Evolutionary conservation across 2,888 invertebrate genomes (phyloP).

Genomic region (Torymus texanus): DNA sequence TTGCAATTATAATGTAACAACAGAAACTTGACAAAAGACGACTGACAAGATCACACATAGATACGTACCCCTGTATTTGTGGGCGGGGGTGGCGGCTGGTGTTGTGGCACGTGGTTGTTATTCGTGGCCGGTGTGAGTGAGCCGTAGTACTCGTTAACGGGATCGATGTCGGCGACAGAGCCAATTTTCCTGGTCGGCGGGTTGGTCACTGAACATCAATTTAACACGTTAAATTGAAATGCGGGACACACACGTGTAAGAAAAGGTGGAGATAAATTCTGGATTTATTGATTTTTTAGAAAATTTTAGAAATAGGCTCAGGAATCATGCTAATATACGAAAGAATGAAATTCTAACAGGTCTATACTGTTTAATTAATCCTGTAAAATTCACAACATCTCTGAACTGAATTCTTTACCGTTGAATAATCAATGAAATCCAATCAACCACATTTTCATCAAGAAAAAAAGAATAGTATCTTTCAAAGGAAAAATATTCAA

Average conservation of each 20-base stretch:
- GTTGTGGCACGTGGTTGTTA: slow-evolving; percentile 72
- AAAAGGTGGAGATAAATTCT: neutral
- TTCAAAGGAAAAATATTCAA: neutral
- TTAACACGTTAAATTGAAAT: neutral
- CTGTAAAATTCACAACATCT: too few relatives aligned
- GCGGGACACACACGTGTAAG: slow-evolving; percentile 46
- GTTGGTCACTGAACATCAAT: slow-evolving; percentile 74
- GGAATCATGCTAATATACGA: too few relatives aligned
- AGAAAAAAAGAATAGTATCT: neutral
- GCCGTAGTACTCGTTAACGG: slow-evolving; percentile 91
- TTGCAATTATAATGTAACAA: too few relatives aligned
- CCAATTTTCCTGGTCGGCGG: slow-evolving; percentile 84
- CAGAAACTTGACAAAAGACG: too few relatives aligned
- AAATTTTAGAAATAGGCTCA: too few relatives aligned
- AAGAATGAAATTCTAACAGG: too few relatives aligned
- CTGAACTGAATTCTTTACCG: too few relatives aligned
- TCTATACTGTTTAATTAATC: too few relatives aligned
- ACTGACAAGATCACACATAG: too few relatives aligned
- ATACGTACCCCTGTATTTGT: slow-evolving; percentile 68
- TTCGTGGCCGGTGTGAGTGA: slow-evolving; percentile 77
- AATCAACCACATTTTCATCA: neutral
- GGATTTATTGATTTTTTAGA: too few relatives aligned
- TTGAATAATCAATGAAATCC: too few relatives aligned
- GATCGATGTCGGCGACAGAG: slow-evolving; percentile 96
- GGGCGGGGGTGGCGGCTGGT: slow-evolving; percentile 67